Percentiles rank a stretch among this genome's conserved stretches.
Conservation (phyloP, 2,888 invertebrate species). For the Euplexia lucipara region DNA sequence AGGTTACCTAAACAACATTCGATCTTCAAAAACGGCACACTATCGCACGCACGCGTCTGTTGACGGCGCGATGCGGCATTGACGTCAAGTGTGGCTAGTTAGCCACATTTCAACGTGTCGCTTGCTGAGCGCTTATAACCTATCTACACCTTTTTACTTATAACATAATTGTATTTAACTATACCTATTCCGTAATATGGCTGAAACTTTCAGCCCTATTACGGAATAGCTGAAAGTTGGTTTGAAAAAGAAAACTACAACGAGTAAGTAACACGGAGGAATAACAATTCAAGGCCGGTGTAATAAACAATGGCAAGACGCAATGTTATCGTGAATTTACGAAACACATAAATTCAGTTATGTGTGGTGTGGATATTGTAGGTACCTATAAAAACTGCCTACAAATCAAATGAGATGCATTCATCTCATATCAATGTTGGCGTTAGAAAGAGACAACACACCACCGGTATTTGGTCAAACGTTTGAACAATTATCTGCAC, state of each 20-base stretch:
- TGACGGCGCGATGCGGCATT: no score
- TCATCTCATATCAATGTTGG: constrained; percentile 31
- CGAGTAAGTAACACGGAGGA: no score
- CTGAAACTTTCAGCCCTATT: no score
- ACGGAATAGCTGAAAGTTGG: background rate
- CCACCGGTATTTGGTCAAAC: constrained; percentile 35
- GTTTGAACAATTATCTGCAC: constrained; percentile 8
- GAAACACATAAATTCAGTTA: constrained; percentile 27
- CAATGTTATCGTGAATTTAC: constrained; percentile 33
- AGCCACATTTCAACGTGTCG: no score
- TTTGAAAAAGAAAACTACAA: background rate
- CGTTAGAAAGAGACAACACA: constrained; percentile 42
- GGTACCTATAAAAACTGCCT: constrained; percentile 1
- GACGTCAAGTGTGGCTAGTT: no score
- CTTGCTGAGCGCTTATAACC: no score
- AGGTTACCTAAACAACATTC: no score
- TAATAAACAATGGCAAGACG: background rate
- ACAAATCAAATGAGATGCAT: constrained; percentile 10
- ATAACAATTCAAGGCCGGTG: background rate
- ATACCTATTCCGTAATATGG: no score
- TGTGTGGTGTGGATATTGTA: background rate
- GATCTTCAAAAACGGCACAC: no score
- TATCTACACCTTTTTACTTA: no score
- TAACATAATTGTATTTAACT: no score
- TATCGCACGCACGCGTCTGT: no score